Base-by-base conservation (phyloP, 2,888 invertebrate genomes). In the Platerodrilus igneus region DNA sequence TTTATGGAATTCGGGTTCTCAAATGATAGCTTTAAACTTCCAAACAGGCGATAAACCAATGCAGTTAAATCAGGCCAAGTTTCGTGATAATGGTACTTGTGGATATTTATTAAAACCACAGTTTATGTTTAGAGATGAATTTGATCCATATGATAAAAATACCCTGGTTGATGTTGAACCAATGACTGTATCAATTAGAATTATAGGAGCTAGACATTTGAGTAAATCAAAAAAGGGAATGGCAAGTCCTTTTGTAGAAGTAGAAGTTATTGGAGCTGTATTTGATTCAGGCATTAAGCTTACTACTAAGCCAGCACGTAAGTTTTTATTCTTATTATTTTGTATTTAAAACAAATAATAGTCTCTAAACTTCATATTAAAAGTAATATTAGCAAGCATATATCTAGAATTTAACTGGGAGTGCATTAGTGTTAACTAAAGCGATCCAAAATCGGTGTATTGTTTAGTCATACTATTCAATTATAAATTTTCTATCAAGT, bases 11-110 rank as follows among this genome's bases (percentile, higher is more conserved):
- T 79, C 82, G 7, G 97, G 95, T 1, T 90, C 88, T 28, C 99
- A 99, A 69, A 91, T 99, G 93, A 89, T 92, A 0, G 96, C 97
- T 0, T 71, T 99, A 3, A 99, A 99, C 69, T 99, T 93, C 68
- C 99, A 99, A 69, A 97, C 97, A 0, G 77, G 82, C 45, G 97
- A 97, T 64, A 89, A 88, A 60, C 77, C 91, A 7, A 97, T 99
- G 95, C 96, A 99, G 68, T 63, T 96, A 6, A 97, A 99, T 68
- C 84, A 87, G 62, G 93, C 90, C 0, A 87, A 87, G 63, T 99
- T 99, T 63, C 73, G 84, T 16, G 85, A 89, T 61, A 99, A 99
- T 61, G 95, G 93, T 0, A 76, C 79, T 18, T 94, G 93, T 64
- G 99, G 99, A 0, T 99, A 87, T 64, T 73, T 99, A 1, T 68